Percentiles rank a stretch among this genome's conserved stretches.
These are phyloP conservation scores for Tapirus terrestris DNA, from an alignment of 2,113 vertebrate genomes.

Conservation along the genomic window DNA sequence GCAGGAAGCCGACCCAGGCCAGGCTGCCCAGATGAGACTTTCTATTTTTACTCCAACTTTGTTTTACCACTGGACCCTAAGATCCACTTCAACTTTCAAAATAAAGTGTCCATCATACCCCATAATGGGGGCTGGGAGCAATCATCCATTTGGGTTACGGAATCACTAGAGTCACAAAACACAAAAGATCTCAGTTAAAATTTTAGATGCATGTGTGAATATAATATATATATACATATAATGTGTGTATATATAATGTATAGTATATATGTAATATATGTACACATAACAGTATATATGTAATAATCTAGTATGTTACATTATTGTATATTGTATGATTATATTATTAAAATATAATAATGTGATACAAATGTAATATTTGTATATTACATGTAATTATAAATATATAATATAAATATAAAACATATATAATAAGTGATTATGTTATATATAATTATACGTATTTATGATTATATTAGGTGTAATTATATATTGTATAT, in stretches of 20 bases:
- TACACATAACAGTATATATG: not conserved
- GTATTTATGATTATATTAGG: not conserved
- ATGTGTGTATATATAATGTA: not conserved
- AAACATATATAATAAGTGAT: not conserved
- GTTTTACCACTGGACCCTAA: not conserved
- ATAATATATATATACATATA: not conserved
- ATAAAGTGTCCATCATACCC: not conserved
- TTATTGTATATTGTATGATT: too few species aligned
- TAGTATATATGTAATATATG: accelerated
- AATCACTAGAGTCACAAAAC: not conserved
- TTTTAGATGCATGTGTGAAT: not conserved
- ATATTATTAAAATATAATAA: not conserved
- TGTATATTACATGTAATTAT: not conserved
- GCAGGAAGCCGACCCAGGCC: not conserved
- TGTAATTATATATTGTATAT: not conserved
- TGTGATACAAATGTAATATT: too few species aligned
- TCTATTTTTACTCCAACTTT: not conserved
- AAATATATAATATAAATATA: not conserved
- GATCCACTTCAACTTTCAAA: not conserved
- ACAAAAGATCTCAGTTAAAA: not conserved
- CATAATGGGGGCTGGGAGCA: accelerated
- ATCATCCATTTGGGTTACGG: accelerated
- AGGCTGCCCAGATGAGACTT: accelerated
- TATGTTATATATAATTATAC: not conserved
- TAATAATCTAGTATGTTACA: not conserved